Conservation (phyloP, 2,888 invertebrate species). For the Nezara viridula region DNA sequence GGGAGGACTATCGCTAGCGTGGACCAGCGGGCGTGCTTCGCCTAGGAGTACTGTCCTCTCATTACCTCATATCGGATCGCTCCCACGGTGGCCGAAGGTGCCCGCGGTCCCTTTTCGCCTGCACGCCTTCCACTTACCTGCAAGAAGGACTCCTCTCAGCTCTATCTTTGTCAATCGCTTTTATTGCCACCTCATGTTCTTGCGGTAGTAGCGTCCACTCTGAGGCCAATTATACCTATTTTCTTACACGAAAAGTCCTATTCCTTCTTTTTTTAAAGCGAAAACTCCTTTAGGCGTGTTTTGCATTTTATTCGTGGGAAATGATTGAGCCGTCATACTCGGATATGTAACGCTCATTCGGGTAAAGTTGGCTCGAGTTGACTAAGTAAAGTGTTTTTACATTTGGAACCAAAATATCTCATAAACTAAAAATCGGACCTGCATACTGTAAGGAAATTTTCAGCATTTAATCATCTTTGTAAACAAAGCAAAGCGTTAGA, state of each 20-base stretch:
- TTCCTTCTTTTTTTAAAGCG: no score
- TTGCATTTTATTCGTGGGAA: no score
- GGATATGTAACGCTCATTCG: no score
- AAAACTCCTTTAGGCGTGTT: no score
- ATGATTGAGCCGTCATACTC: no score
- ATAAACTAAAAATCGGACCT: no score
- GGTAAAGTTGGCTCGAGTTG: no score
- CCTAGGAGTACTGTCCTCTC: neutral
- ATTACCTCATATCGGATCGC: slow-evolving; percentile 50
- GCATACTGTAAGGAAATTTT: no score
- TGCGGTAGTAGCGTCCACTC: neutral
- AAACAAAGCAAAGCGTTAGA: no score
- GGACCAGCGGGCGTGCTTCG: neutral
- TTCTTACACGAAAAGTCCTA: neutral
- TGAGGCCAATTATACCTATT: neutral
- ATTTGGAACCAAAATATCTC: no score
- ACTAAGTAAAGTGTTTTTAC: no score
- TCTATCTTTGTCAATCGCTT: neutral
- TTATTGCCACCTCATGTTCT: neutral
- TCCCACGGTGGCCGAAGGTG: slow-evolving; percentile 34
- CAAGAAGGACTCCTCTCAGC: neutral
- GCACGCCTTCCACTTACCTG: slow-evolving; percentile 14
- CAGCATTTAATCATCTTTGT: no score
- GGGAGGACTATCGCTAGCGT: neutral
- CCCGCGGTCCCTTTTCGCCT: slow-evolving; percentile 47